A percentile compares a stretch with the other conserved stretches of the same genome.
Conservation (phyloP, 2,113 vertebrate species). For the Syngnathus typhle region DNA sequence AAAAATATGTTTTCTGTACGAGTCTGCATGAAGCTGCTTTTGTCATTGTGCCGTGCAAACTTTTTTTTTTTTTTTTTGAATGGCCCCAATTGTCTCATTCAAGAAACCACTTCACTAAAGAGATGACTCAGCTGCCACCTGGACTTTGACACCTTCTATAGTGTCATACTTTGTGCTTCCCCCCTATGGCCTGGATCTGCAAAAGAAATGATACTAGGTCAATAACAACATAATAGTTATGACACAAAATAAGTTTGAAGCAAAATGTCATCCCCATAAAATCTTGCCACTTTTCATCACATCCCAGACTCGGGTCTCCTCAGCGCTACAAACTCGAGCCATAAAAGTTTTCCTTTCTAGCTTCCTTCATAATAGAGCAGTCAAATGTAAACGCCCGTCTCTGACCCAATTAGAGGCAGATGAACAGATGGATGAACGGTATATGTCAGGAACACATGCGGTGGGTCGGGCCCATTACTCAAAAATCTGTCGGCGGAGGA, state of each 20-base stretch:
- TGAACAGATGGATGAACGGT: background rate
- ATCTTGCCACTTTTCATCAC: background rate
- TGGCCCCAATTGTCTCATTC: constrained; percentile 4
- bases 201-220: background rate
- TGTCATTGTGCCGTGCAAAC: background rate
- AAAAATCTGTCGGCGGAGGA: constrained; percentile 25
- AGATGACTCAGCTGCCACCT: constrained; percentile 8
- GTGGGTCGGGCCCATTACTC: constrained; percentile 22
- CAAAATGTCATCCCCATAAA: background rate
- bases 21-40: background rate
- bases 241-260: background rate
- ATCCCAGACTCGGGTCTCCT: no score
- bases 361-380: background rate
- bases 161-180: background rate
- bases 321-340: background rate
- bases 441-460: constrained; percentile 5
- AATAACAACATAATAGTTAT: background rate
- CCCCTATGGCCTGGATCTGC: background rate
- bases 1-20: background rate
- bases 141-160: constrained; percentile 5
- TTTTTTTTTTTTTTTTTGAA: background rate
- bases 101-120: background rate
- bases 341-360: background rate
- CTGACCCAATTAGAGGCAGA: constrained; percentile 2
- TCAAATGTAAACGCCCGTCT: background rate